Conservation (phyloP, 2,888 invertebrate species). For the Barypeithes pellucidus region DNA sequence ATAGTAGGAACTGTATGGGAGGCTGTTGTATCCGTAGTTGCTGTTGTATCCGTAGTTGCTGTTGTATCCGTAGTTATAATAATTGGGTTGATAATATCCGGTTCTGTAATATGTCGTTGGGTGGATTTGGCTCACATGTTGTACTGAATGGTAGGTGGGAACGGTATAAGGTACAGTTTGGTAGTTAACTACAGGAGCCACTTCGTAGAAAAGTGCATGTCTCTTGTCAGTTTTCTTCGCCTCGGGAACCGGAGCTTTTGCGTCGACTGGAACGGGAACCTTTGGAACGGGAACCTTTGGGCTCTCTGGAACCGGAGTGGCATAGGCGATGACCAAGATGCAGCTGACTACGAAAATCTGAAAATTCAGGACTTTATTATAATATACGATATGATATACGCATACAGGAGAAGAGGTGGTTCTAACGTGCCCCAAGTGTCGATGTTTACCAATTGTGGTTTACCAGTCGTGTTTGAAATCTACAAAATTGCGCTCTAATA, state of each 20-base stretch:
- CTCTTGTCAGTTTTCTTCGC: conserved; percentile 25
- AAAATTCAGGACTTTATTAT: too few species aligned
- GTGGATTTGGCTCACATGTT: background rate
- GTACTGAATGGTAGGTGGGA: background rate
- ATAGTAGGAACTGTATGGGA: background rate
- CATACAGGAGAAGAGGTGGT: too few species aligned
- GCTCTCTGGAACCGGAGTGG: conserved; percentile 4
- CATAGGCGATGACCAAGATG: conserved; percentile 10
- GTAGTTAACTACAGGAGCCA: background rate
- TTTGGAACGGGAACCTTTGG: too few species aligned
- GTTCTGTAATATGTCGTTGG: background rate
- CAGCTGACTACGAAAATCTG: conserved; percentile 17
- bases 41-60: too few species aligned
- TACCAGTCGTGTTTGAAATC: too few species aligned
- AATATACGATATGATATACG: too few species aligned
- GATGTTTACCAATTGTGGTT: too few species aligned
- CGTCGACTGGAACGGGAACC: too few species aligned
- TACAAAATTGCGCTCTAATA: too few species aligned
- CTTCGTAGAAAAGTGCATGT: background rate
- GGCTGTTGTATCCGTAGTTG: background rate
- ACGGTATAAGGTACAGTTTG: conserved; percentile 25
- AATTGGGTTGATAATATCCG: background rate
- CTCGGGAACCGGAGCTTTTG: too few species aligned
- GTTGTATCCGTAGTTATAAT: background rate
- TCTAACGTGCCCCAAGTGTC: too few species aligned